Conservation (phyloP, 2,113 vertebrate genomes). For the Pollimyrus isidori region DNA sequence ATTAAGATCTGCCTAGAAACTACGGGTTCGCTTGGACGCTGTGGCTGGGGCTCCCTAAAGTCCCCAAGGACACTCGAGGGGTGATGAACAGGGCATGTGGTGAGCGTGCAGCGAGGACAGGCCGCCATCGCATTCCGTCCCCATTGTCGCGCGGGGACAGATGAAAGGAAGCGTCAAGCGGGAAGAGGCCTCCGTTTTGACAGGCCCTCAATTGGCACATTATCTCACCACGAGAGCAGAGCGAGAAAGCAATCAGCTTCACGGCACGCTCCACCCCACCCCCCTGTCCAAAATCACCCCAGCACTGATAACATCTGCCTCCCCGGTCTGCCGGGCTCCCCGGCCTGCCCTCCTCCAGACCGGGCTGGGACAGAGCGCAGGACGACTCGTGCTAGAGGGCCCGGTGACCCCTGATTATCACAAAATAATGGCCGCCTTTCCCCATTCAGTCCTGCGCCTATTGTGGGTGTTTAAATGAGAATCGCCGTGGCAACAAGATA, state of each 20-base stretch:
- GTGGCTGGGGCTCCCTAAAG: not conserved
- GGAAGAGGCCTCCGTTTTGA: constrained; percentile 13
- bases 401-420: constrained; percentile 12
- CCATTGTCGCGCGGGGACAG: not conserved
- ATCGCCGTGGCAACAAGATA: constrained; percentile 1
- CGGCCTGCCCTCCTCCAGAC: not conserved
- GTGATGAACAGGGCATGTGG: not conserved
- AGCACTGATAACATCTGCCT: constrained; percentile 10
- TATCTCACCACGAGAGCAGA: constrained; percentile 17
- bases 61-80: not conserved
- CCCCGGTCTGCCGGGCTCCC: not conserved
- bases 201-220: constrained; percentile 15
- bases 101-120: not conserved
- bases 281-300: constrained; percentile 6
- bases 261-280: not conserved
- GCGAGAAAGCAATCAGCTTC: constrained; percentile 25
- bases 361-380: not conserved
- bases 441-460: not conserved
- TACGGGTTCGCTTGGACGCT: not conserved
- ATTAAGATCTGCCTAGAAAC: not conserved
- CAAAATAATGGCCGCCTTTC: not conserved
- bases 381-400: not conserved
- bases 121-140: not conserved
- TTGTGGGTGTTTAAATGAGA: constrained; percentile 7
- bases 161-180: constrained; percentile 22